Percentiles rank a stretch among this genome's conserved stretches.
phyloP scores from a whole-genome alignment of 2,113 vertebrate genomes.

The Corynorhinus townsendii region DNA sequence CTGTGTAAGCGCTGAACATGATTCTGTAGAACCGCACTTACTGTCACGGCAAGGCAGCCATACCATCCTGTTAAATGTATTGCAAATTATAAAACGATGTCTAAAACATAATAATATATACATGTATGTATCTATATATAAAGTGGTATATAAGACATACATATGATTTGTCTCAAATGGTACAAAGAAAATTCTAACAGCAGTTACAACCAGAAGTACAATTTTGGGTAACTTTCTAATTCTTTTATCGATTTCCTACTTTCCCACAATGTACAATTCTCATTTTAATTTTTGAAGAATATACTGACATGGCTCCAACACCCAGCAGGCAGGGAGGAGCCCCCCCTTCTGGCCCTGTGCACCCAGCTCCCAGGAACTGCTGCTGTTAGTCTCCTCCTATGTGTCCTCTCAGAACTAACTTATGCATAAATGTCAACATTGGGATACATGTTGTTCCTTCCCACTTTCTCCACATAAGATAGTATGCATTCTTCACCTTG shows the following conservation, averaged over 20 bases:
- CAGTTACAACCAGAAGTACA: not conserved
- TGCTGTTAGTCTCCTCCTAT: not conserved
- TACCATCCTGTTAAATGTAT: not conserved
- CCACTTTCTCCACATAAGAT: not conserved
- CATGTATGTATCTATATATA: no score
- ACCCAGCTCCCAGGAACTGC: not conserved
- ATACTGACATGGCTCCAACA: not conserved
- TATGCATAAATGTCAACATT: not conserved
- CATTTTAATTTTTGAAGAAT: not conserved
- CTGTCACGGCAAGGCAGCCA: not conserved
- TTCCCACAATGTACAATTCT: not conserved
- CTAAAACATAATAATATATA: not conserved
- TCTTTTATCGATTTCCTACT: not conserved
- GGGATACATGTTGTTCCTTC: not conserved
- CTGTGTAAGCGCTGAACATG: not conserved
- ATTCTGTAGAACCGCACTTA: not conserved
- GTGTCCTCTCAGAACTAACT: not conserved
- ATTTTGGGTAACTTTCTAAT: not conserved
- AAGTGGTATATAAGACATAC: not conserved
- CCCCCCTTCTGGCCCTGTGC: not conserved
- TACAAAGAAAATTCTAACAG: not conserved
- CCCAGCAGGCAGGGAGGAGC: not conserved
- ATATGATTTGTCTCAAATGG: not conserved
- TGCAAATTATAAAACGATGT: not conserved
- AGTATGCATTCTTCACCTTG: not conserved